Conservation (phyloP, 2,797 vertebrate genomes). For the Cirrhinus mrigala region DNA sequence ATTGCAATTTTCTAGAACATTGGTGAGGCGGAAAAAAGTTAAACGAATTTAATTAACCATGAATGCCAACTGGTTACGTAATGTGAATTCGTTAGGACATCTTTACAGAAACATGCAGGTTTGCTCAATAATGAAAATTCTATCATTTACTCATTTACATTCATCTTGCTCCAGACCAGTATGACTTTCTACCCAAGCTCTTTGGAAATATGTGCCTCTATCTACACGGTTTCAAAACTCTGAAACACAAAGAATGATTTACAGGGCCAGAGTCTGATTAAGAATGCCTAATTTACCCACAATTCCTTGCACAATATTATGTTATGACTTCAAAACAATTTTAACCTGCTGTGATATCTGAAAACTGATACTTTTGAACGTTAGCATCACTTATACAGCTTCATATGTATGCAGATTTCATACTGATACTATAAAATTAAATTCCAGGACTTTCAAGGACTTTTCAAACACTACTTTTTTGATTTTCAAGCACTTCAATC, state of each 20-base stretch:
- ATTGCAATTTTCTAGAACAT: neutral
- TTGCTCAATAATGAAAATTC: neutral
- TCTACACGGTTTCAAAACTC: neutral
- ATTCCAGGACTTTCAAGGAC: no score
- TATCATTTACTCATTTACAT: neutral
- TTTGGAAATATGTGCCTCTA: neutral
- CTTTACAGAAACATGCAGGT: neutral
- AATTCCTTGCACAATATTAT: no score
- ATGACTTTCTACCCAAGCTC: neutral
- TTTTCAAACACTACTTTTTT: no score
- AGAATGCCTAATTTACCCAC: no score
- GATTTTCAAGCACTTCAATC: no score
- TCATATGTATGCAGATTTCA: neutral
- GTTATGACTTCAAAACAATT: no score
- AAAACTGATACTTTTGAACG: neutral
- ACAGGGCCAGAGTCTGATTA: no score
- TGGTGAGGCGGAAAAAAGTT: neutral
- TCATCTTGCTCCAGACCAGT: neutral
- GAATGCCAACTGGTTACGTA: neutral
- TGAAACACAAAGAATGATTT: no score
- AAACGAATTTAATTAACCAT: neutral
- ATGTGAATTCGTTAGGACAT: neutral
- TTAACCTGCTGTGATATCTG: neutral
- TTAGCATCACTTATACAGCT: neutral
- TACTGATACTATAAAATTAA: no score